Conservation (phyloP, 1,140 invertebrate genomes). For the Drosophila athabasca region DNA sequence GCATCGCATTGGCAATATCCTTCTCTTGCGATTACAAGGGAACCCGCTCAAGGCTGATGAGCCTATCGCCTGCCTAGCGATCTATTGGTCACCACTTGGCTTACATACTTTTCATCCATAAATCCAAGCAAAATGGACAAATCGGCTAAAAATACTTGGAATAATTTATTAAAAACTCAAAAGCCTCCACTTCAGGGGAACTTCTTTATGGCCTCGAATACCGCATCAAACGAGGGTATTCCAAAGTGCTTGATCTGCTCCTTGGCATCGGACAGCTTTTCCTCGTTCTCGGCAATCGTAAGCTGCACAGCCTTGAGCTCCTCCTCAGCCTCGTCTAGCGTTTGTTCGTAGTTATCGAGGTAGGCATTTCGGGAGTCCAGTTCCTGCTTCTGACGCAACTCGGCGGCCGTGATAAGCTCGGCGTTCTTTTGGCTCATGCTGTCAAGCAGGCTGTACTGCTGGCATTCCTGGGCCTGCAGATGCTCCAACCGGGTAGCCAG, state of each 20-base stretch:
- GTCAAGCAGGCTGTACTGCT: background rate
- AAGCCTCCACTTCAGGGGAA: too few species aligned
- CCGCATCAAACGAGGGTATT: conserved; percentile 7
- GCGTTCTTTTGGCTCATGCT: conserved; percentile 23
- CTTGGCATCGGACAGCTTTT: conserved; percentile 8
- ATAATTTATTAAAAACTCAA: too few species aligned
- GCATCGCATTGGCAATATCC: too few species aligned
- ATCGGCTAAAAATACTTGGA: too few species aligned
- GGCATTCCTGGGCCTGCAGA: background rate
- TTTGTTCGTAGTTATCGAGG: conserved; percentile 30
- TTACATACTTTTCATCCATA: too few species aligned
- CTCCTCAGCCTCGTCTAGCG: conserved; percentile 21
- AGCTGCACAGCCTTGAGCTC: conserved; percentile 25
- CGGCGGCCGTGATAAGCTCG: conserved; percentile 28
- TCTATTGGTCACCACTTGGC: too few species aligned
- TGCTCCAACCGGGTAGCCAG: conserved; percentile 9
- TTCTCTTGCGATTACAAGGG: too few species aligned
- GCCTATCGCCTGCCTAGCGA: too few species aligned
- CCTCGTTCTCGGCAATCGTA: background rate
- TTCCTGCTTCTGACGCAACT: conserved; percentile 37
- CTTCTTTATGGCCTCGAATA: conserved; percentile 1
- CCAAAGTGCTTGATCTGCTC: background rate
- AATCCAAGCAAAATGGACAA: too few species aligned
- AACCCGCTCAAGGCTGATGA: too few species aligned
- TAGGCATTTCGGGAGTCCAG: conserved; percentile 16